phyloP scores from a whole-genome alignment of 2,888 invertebrate genomes.

The Horisme vitalbata region DNA sequence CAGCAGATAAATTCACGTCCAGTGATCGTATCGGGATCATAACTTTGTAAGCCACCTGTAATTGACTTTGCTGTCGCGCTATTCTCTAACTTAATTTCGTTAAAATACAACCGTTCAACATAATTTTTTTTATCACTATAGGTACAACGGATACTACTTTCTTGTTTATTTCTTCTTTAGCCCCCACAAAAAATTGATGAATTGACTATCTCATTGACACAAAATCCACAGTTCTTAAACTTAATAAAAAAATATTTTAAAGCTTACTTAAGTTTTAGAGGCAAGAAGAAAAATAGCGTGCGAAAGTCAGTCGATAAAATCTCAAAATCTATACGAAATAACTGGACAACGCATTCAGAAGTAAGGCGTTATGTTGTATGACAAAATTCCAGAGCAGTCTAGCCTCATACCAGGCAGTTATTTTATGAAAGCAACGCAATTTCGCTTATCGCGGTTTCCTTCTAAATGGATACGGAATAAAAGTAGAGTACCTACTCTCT shows the following conservation, averaged over 20 bases:
- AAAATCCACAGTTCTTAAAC: too few relatives aligned
- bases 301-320: too few relatives aligned
- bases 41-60: conserved; percentile 69
- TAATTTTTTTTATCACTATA: too few relatives aligned
- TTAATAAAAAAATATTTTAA: too few relatives aligned
- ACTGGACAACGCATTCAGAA: too few relatives aligned
- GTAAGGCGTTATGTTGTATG: background rate
- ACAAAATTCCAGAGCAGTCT: background rate
- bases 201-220: too few relatives aligned
- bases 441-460: conserved; percentile 47
- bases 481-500: conserved; percentile 27
- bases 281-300: too few relatives aligned
- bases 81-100: conserved; percentile 52
- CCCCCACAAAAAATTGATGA: too few relatives aligned
- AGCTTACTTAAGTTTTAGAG: too few relatives aligned
- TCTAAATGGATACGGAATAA: conserved; percentile 42
- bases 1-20: conserved; percentile 64
- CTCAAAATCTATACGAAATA: too few relatives aligned
- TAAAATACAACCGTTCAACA: conserved; percentile 36
- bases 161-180: too few relatives aligned
- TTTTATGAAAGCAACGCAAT: conserved; percentile 45
- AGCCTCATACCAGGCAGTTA: background rate
- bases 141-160: too few relatives aligned
- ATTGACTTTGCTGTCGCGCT: conserved; percentile 55
- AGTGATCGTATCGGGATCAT: conserved; percentile 52